These are phyloP conservation scores for Leptarthrus brevirostris DNA, from an alignment of 2,888 invertebrate species.

Conservation along the genomic window DNA sequence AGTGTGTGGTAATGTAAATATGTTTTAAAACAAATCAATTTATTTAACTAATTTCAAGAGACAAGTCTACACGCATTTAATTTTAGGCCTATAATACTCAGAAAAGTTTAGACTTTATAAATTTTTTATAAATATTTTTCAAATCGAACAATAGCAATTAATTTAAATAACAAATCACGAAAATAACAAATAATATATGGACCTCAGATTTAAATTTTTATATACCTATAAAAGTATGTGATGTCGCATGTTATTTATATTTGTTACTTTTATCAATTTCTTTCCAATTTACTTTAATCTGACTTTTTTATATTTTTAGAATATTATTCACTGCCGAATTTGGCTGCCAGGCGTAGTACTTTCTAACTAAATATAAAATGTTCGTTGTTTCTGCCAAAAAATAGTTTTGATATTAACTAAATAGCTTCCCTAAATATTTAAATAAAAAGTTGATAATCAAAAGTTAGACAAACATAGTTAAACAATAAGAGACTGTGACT, in stretches of 20 bases:
- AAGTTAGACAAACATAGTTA: too few relatives aligned
- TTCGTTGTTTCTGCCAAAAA: too few relatives aligned
- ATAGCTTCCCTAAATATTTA: too few relatives aligned
- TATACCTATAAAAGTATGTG: slow-evolving; percentile 15
- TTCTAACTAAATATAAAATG: too few relatives aligned
- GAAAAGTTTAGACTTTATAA: slow-evolving; percentile 42
- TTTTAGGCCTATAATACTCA: slow-evolving; percentile 47
- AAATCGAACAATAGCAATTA: slow-evolving; percentile 25
- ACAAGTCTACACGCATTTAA: slow-evolving; percentile 40
- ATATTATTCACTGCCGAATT: too few relatives aligned
- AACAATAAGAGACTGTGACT: too few relatives aligned
- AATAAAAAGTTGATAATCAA: too few relatives aligned
- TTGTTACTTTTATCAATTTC: background rate
- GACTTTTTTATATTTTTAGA: too few relatives aligned
- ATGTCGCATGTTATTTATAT: background rate
- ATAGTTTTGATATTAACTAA: too few relatives aligned
- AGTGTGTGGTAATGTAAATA: slow-evolving; percentile 83
- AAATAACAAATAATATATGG: slow-evolving; percentile 39
- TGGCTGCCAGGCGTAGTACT: too few relatives aligned
- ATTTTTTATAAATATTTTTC: slow-evolving; percentile 40
- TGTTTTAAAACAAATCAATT: slow-evolving; percentile 53
- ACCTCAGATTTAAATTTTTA: slow-evolving; percentile 34
- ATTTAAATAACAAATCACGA: slow-evolving; percentile 17
- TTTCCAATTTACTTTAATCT: slow-evolving; percentile 16
- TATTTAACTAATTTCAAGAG: slow-evolving; percentile 22